These are phyloP conservation scores for Anas capensis DNA, from an alignment of 2,797 vertebrate genomes.

Conservation along the genomic window DNA sequence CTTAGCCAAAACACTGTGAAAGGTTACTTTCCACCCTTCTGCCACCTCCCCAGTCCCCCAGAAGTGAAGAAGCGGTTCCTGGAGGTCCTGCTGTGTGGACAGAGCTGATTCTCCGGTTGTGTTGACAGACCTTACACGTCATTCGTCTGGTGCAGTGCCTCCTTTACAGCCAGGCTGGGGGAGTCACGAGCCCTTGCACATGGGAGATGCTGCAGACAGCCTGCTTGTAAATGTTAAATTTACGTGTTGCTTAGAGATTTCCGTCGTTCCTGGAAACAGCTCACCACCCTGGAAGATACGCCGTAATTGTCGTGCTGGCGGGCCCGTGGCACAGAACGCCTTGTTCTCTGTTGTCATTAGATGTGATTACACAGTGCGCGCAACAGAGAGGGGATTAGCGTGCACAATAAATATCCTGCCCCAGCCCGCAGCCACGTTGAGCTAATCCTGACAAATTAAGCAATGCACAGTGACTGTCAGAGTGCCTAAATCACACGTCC, in stretches of 20 bases:
- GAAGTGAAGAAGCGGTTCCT: not conserved
- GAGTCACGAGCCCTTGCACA: fast-evolving
- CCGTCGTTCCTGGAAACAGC: not conserved
- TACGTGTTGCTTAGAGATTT: not conserved
- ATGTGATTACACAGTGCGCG: not conserved
- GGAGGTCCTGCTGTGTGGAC: not conserved
- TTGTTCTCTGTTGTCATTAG: not conserved
- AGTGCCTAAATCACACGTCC: not conserved
- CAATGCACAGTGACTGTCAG: not conserved
- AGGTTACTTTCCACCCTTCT: not conserved
- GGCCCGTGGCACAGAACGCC: not conserved
- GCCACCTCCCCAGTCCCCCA: fast-evolving
- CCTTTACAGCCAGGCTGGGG: not conserved
- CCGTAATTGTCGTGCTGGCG: fast-evolving
- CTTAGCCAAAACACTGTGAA: not conserved
- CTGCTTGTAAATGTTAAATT: fast-evolving
- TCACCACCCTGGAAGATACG: not conserved
- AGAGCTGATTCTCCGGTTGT: not conserved
- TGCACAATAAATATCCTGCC: not conserved
- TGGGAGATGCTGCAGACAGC: not conserved
- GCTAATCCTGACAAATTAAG: not conserved
- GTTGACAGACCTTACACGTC: fast-evolving
- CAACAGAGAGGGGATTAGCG: not conserved
- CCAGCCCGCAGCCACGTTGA: fast-evolving
- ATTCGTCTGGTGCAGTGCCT: not conserved